Evolutionary conservation across 2,888 invertebrate species (phyloP).

Genomic region (Julus scanicus): DNA sequence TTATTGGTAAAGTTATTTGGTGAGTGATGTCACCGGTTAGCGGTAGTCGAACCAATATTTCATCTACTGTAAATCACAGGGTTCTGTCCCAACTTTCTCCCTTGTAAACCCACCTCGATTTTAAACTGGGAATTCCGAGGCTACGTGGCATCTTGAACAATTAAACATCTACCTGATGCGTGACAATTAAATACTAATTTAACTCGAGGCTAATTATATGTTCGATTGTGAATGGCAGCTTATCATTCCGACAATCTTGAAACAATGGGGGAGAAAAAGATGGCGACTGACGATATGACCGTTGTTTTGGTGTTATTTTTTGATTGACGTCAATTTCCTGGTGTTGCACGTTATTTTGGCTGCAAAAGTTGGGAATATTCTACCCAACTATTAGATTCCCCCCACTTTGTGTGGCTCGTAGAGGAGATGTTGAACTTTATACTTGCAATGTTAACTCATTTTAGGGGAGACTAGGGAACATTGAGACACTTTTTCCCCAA

Average conservation of each 20-base stretch:
- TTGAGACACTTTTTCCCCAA: too few species aligned
- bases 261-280: neutral
- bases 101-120: neutral
- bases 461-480: too few species aligned
- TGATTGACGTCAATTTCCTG: neutral
- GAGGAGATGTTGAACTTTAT: too few species aligned
- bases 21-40: neutral
- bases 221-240: neutral
- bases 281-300: neutral
- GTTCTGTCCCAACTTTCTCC: neutral
- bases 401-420: too few species aligned
- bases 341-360: neutral
- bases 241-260: neutral
- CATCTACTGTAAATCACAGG: neutral
- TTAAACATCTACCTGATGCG: neutral
- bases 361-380: neutral
- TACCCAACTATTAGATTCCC: neutral
- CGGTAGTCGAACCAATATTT: neutral
- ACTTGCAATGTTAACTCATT: too few species aligned
- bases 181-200: constrained; percentile 12
- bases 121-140: neutral
- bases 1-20: neutral
- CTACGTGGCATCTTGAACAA: neutral
- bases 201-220: neutral
- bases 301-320: neutral